Conservation (phyloP, 2,888 invertebrate genomes). For the Platerodrilus igneus region DNA sequence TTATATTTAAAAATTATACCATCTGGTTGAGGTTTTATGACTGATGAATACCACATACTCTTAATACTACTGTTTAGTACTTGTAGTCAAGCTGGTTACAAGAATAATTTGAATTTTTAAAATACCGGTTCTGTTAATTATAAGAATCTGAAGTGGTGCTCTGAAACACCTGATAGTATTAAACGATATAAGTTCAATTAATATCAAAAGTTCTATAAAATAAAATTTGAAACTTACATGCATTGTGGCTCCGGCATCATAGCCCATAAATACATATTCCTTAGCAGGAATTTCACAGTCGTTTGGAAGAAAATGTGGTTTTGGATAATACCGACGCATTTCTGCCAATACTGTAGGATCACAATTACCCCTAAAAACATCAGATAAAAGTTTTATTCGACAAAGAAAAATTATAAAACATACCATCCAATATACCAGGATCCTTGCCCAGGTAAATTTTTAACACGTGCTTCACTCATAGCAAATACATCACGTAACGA, state of each 20-base stretch:
- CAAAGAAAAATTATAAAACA: constrained; percentile 40
- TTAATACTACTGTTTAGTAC: no score
- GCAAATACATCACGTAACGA: constrained; percentile 71
- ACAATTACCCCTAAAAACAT: constrained; percentile 74
- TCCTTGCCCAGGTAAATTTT: constrained; percentile 56
- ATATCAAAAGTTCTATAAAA: neutral
- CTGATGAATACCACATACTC: no score
- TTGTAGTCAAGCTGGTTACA: no score
- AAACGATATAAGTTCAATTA: neutral
- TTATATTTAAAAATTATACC: no score
- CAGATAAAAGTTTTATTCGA: no score
- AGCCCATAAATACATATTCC: constrained; percentile 90
- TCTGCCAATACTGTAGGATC: constrained; percentile 71
- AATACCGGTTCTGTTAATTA: no score
- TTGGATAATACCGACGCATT: constrained; percentile 70
- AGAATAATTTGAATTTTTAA: no score
- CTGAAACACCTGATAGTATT: neutral
- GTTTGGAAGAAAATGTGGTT: constrained; percentile 80
- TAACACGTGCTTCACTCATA: constrained; percentile 64
- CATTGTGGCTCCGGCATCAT: constrained; percentile 84
- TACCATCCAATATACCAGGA: constrained; percentile 92
- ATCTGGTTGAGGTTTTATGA: no score
- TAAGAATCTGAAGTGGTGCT: neutral
- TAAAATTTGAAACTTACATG: constrained; percentile 60
- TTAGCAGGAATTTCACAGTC: constrained; percentile 85